Conservation (phyloP, 2,113 vertebrate species). For the Scomber colias region DNA sequence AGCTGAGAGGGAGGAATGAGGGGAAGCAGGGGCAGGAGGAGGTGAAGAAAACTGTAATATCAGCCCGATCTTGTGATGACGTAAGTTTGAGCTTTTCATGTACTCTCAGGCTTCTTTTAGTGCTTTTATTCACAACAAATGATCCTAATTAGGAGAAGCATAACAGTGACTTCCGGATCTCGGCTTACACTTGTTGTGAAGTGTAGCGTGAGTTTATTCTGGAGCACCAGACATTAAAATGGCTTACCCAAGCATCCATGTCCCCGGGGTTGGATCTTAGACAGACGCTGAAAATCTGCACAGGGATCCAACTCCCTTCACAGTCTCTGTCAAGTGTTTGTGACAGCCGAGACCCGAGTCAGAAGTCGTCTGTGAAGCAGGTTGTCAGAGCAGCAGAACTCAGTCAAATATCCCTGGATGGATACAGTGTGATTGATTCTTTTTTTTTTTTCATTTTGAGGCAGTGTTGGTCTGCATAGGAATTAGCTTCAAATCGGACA, state of each 20-base stretch:
- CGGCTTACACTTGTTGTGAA: no score
- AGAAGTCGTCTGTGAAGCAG: conserved; percentile 15
- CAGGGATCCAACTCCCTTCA: neutral
- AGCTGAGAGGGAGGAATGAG: neutral
- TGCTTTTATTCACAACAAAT: no score
- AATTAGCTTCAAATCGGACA: neutral
- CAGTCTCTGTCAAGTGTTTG: conserved; percentile 19
- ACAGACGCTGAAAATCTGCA: neutral
- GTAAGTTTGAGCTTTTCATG: neutral
- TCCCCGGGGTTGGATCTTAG: neutral
- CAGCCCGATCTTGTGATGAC: neutral
- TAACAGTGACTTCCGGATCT: no score
- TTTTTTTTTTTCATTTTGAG: neutral
- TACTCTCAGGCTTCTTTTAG: neutral
- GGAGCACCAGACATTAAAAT: neutral
- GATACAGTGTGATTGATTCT: neutral
- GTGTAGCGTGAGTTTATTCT: conserved; percentile 4
- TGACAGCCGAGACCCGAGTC: conserved; percentile 24
- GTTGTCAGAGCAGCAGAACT: conserved; percentile 7
- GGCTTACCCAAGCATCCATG: neutral
- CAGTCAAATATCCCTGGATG: neutral
- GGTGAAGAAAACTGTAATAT: neutral
- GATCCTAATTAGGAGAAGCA: no score
- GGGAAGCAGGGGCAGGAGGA: neutral
- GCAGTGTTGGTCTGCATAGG: neutral